These are phyloP conservation scores for Ditula angustiorana DNA, from an alignment of 2,888 invertebrate genomes.

Conservation along the genomic window DNA sequence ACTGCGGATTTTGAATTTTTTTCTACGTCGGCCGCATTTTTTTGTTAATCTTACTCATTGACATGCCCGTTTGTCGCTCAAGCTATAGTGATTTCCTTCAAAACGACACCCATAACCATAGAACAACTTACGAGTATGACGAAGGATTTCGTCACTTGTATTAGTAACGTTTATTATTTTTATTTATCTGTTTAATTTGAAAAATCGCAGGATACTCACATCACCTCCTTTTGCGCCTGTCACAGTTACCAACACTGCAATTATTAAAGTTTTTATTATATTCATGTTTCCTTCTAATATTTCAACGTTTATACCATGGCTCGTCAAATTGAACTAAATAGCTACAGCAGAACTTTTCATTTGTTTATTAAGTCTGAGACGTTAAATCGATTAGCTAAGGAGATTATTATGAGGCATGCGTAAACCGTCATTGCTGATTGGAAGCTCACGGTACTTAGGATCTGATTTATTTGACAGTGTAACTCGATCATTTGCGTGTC, in stretches of 20 bases:
- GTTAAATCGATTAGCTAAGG: constrained; percentile 12
- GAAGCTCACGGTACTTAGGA: background rate
- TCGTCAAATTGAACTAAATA: constrained; percentile 13
- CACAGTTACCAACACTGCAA: background rate
- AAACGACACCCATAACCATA: too few species aligned
- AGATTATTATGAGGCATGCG: background rate
- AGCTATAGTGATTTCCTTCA: too few species aligned
- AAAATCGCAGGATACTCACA: background rate
- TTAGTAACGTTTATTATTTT: too few species aligned
- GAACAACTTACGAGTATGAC: too few species aligned
- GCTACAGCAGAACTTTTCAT: background rate
- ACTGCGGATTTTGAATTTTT: too few species aligned
- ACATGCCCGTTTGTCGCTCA: too few species aligned
- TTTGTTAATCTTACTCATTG: too few species aligned
- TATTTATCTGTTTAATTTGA: background rate
- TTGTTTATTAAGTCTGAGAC: constrained; percentile 11
- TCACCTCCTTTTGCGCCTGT: background rate
- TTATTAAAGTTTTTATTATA: constrained; percentile 4
- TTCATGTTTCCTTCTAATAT: background rate
- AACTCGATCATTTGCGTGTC: background rate
- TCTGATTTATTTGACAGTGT: constrained; percentile 1
- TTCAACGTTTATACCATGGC: constrained; percentile 19
- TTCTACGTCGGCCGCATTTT: too few species aligned
- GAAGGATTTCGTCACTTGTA: too few species aligned
- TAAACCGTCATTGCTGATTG: background rate